Evolutionary conservation across 2,113 vertebrate genomes (phyloP), one percentile per base, ranked within the genome.

Genomic region (Mastomys natalensis): DNA sequence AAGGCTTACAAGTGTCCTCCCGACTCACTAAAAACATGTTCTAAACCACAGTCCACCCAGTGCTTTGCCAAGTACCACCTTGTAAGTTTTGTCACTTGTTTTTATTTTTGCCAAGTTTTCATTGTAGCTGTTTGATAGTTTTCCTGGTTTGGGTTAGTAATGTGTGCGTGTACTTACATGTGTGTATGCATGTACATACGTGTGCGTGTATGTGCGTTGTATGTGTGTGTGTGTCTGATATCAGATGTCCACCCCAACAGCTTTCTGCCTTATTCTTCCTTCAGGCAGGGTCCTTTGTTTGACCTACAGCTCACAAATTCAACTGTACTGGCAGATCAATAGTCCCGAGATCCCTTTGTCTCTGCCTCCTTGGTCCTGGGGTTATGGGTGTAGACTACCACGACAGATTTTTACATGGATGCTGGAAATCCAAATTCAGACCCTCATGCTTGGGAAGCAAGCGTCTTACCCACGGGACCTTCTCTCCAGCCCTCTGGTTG

Each of bases 81-180:
- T 64, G 48, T 37, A 40, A 26, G 45, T 87, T 45, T 90, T 31
- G 43, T 37, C 31, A 22, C 29, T 88, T 62, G 19, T 24, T 95
- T 91, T 70, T 90, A 48, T 81, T 90, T 80, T 95, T 85, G 55
- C 43, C 22, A 43, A 31, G 24, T 86, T 94, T 92, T 80, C 13
- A 34, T 1, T 90, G 48, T 58, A 78, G 48, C 16, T 70, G 51
- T 78, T 68, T 84, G 53, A 80, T 24, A 87, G 3, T 26, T 87
- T 74, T 70, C 31, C n/a, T 90, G 48, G 37, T 16, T 66, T 34
- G 62, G 13, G 13, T 29, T 26, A 43, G 0, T 48, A 16, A 4
- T n/a, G 64, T 45, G 40, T 80, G 31, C 13, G 0, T 34, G 29
- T 51, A 31, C 17, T n/a, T n/a, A n/a, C n/a, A n/a, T n/a, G n/a